Evolutionary conservation across 2,888 invertebrate species (phyloP), one percentile per base, ranked within the genome.

Genomic region (Microplitis manilae): DNA sequence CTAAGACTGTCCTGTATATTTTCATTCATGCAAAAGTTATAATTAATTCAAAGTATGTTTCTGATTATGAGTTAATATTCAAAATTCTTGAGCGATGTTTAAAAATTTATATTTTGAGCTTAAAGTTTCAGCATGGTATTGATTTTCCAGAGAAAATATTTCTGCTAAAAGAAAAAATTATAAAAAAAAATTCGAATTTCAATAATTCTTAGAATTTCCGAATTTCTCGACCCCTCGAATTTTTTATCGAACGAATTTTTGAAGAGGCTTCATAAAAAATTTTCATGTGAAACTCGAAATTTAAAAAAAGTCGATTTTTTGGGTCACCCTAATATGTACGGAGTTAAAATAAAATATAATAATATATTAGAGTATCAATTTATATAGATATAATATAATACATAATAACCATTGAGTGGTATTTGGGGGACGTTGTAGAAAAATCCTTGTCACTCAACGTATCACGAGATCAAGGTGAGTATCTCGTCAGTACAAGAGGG

Each of bases 391-490:
- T 50, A 13, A 50, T 50, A 50, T 50, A 13, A 50, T 50, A 50
- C 50, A 50, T 50, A 50, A 50, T 50, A 50, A 50, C 13, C 50
- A 50, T 50, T 50, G 50, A 50, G 0, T 50, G 50, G 50, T 50
- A 50, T 50, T 50, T 50, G 50, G 50, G 50, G 50, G 50, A 50
- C 50, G 50, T 6, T 50, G 67, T 13, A 59, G 50, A 20, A 20
- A 40, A 15, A 65, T 65, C 65, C 65, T 65, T 65, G 65, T 65
- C 65, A 65, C 38, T 65, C 38, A 30, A 38, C 38, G 65, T 65
- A 20, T 38, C 65, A 65, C 30, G 39, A 71, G n/a, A 71, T 61
- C 39, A 61, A 62, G 61, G 61, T 70, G 59, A 70, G 50, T 60
- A 59, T 61, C 61, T 60, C 15, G 9, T 20, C 39, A n/a, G 39